phyloP scores from a whole-genome alignment of 2,888 invertebrate genomes.

The Nipponacmea schrenckii region DNA sequence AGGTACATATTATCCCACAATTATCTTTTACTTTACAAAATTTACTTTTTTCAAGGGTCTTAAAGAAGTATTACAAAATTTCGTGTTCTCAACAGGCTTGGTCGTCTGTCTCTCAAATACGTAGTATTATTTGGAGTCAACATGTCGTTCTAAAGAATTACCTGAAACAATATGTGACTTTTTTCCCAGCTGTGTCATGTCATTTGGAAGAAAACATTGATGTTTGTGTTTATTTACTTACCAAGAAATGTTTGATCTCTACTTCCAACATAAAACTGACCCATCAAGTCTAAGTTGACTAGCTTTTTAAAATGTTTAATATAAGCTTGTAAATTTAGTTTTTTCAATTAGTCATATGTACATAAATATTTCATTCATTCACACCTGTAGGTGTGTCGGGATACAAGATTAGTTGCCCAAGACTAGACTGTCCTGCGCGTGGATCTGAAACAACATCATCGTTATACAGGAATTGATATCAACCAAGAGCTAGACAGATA shows the following conservation, averaged over 20 bases:
- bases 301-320: too few species aligned
- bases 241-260: neutral
- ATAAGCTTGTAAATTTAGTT: too few species aligned
- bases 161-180: neutral
- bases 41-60: too few species aligned
- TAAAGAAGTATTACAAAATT: too few species aligned
- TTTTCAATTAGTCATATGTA: too few species aligned
- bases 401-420: constrained; percentile 6
- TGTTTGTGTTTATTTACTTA: neutral
- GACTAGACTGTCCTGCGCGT: neutral
- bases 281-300: neutral
- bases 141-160: too few species aligned
- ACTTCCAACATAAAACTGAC: neutral
- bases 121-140: too few species aligned
- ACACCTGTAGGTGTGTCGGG: constrained; percentile 9
- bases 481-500: neutral
- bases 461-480: neutral
- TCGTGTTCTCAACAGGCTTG: too few species aligned
- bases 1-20: too few species aligned
- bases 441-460: neutral
- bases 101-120: too few species aligned
- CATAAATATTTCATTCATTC: too few species aligned
- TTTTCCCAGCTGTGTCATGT: neutral
- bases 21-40: too few species aligned
- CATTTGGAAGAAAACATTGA: constrained; percentile 2